Percentiles rank a stretch among this genome's conserved stretches.
Evolutionary conservation across 2,113 vertebrate species (phyloP).

Genomic region (Colistium nudipinnis): DNA sequence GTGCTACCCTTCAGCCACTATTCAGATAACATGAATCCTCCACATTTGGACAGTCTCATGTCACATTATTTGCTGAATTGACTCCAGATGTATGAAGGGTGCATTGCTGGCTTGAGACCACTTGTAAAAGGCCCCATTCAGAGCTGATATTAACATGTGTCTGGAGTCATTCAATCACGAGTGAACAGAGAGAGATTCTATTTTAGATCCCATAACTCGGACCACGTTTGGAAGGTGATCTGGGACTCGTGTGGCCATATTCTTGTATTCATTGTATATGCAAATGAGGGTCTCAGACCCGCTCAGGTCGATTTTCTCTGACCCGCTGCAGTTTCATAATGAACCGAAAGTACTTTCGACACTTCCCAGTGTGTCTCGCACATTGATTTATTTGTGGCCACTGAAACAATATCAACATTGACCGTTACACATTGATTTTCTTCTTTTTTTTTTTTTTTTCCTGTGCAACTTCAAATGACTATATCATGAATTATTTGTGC

Average conservation of each 20-base stretch:
- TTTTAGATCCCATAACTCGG: too few relatives aligned
- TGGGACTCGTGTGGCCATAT: too few relatives aligned
- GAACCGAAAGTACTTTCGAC: background rate
- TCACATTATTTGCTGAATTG: conserved; percentile 29
- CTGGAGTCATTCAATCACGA: background rate
- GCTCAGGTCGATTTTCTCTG: background rate
- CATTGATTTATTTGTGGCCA: background rate
- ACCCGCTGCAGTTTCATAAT: too few relatives aligned
- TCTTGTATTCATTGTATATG: too few relatives aligned
- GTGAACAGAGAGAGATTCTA: background rate
- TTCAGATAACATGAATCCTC: conserved; percentile 11
- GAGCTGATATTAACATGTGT: too few relatives aligned
- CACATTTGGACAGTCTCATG: conserved; percentile 27
- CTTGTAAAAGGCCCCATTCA: too few relatives aligned
- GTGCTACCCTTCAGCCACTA: too few relatives aligned
- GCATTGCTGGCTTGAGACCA: too few relatives aligned
- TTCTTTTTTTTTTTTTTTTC: background rate
- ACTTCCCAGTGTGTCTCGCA: background rate
- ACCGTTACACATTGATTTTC: background rate
- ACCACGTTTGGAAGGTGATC: too few relatives aligned
- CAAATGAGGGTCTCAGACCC: too few relatives aligned
- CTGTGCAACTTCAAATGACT: background rate
- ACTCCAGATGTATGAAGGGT: conserved; percentile 16
- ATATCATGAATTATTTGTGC: background rate
- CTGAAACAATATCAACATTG: background rate